Evolutionary conservation across 2,797 vertebrate species (phyloP).

Genomic region (Sparus aurata): DNA sequence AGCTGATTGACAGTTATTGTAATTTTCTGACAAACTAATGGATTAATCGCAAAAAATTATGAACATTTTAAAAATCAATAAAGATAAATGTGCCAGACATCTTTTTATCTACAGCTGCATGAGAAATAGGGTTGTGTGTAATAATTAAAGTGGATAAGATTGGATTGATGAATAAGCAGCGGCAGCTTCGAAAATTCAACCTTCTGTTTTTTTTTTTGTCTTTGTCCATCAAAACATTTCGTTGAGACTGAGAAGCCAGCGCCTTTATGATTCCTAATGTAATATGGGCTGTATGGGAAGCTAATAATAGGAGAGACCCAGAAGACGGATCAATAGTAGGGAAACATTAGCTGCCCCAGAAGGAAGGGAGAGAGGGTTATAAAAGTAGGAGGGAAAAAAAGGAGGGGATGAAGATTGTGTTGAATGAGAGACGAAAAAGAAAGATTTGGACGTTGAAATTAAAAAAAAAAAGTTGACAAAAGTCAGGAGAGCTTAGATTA

Average conservation of each 20-base stretch:
- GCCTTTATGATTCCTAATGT: slow-evolving; percentile 59
- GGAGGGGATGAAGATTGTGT: slow-evolving; percentile 2
- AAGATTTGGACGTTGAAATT: slow-evolving; percentile 29
- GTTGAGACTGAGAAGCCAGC: slow-evolving; percentile 24
- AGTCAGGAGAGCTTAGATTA: not conserved
- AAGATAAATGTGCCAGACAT: too few relatives aligned
- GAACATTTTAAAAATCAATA: too few relatives aligned
- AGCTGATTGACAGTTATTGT: too few relatives aligned
- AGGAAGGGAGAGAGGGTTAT: slow-evolving; percentile 52
- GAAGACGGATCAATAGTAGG: slow-evolving; percentile 79
- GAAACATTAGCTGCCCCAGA: slow-evolving; percentile 78
- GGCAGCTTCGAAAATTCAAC: not conserved
- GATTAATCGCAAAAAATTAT: too few relatives aligned
- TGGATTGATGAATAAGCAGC: slow-evolving; percentile 18
- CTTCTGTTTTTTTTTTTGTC: not conserved
- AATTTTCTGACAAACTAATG: too few relatives aligned
- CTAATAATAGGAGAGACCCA: slow-evolving; percentile 80
- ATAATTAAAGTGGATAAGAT: not conserved
- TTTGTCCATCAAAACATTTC: slow-evolving; percentile 27
- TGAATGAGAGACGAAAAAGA: slow-evolving; percentile 25
- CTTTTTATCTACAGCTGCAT: not conserved
- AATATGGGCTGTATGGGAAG: slow-evolving; percentile 60
- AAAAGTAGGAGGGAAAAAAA: slow-evolving; percentile 31
- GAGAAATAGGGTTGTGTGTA: not conserved
- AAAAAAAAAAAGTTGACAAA: not conserved